Percentiles rank a stretch among this genome's conserved stretches.
phyloP scores from a whole-genome alignment of 2,113 vertebrate species.

The Seriola dumerili region DNA sequence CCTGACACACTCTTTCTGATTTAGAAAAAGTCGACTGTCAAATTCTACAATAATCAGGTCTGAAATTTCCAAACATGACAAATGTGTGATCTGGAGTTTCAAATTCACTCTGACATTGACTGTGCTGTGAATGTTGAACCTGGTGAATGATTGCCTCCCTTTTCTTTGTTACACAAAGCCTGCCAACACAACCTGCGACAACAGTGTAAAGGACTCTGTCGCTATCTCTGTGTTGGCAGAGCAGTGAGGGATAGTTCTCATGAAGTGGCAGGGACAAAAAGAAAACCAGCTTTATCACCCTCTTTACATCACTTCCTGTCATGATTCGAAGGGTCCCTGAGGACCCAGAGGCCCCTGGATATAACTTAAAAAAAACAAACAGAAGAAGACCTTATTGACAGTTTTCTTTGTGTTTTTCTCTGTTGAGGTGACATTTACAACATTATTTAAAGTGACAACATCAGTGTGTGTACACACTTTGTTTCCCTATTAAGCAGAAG shows the following conservation, averaged over 20 bases:
- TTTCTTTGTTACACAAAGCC: neutral
- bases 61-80: neutral
- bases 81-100: neutral
- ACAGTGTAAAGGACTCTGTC: neutral
- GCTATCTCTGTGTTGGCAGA: neutral
- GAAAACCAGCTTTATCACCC: conserved; percentile 36
- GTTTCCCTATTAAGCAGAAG: neutral
- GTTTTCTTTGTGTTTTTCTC: neutral
- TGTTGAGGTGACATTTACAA: neutral
- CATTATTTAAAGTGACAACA: neutral
- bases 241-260: neutral
- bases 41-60: neutral
- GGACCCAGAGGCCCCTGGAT: neutral
- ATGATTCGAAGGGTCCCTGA: neutral
- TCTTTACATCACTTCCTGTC: conserved; percentile 49
- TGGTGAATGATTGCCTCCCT: neutral
- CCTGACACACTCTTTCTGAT: neutral
- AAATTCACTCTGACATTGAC: neutral
- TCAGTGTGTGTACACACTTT: neutral
- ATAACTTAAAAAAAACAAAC: neutral
- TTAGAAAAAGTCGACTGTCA: too few species aligned
- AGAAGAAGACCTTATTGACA: neutral
- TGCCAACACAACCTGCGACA: neutral
- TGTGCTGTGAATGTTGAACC: neutral
- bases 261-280: conserved; percentile 20